Conservation (phyloP, 2,113 vertebrate species). For the Cynoglossus semilaevis region DNA sequence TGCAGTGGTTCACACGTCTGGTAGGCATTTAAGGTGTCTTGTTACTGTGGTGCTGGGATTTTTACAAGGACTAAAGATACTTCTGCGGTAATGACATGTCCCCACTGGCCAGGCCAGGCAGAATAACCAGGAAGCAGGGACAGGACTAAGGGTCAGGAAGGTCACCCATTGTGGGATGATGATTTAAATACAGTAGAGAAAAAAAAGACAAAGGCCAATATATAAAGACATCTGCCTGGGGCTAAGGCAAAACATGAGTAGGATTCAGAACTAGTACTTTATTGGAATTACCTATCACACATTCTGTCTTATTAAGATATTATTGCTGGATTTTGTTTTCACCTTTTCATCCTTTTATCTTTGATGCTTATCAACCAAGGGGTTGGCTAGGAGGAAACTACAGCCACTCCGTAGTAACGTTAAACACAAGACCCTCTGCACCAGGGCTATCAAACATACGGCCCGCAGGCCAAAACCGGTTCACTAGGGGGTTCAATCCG, state of each 20-base stretch:
- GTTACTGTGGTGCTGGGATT: constrained; percentile 54
- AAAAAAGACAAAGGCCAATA: constrained; percentile 17
- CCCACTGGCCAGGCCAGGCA: constrained; percentile 57
- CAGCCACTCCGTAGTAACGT: too few relatives aligned
- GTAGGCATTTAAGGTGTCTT: constrained; percentile 56
- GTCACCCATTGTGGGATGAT: constrained; percentile 55
- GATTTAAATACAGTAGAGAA: constrained; percentile 69
- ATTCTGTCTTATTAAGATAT: too few relatives aligned
- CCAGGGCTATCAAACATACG: too few relatives aligned
- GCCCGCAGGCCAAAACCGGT: too few relatives aligned
- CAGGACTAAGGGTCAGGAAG: constrained; percentile 49
- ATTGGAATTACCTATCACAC: too few relatives aligned
- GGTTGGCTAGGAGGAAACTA: too few relatives aligned
- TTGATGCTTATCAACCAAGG: too few relatives aligned
- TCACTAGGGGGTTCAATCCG: too few relatives aligned
- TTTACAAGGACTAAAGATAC: constrained; percentile 68
- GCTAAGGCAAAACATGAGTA: constrained; percentile 21
- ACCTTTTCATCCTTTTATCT: too few relatives aligned
- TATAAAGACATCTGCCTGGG: constrained; percentile 23
- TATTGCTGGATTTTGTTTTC: too few relatives aligned
- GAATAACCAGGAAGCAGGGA: constrained; percentile 60
- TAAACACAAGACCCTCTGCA: too few relatives aligned
- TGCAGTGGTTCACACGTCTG: constrained; percentile 72
- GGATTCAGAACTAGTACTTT: constrained; percentile 4
- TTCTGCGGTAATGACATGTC: constrained; percentile 70